phyloP scores from a whole-genome alignment of 2,888 invertebrate species.

The Volucella zonaria region DNA sequence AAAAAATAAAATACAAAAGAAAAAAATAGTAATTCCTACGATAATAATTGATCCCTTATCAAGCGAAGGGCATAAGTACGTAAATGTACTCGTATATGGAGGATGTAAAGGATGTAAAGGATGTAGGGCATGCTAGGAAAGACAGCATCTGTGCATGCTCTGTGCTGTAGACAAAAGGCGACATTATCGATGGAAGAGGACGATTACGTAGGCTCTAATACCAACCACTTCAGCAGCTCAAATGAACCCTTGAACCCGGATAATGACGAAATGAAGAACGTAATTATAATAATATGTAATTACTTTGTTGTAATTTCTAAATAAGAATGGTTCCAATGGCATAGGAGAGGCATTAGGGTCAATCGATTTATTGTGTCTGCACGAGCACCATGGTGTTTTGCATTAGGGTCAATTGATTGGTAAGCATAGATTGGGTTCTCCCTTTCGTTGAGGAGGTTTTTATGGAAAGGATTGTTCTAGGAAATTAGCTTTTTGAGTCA shows the following conservation, averaged over 20 bases:
- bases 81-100: neutral
- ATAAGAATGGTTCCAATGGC: no score
- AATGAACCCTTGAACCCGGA: conserved; percentile 35
- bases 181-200: conserved; percentile 39
- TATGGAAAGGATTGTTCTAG: no score
- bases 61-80: neutral
- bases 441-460: no score
- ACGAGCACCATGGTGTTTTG: no score
- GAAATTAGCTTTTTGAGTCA: no score
- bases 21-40: conserved; percentile 31
- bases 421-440: no score
- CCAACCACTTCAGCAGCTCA: conserved; percentile 38
- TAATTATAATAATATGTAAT: neutral
- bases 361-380: no score
- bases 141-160: conserved; percentile 12
- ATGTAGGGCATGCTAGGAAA: conserved; percentile 17
- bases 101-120: conserved; percentile 15
- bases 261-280: conserved; percentile 20
- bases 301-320: no score
- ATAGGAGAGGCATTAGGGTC: no score
- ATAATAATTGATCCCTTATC: conserved; percentile 72
- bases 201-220: conserved; percentile 50
- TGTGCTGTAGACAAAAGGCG: conserved; percentile 42
- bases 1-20: neutral
- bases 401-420: no score